Evolutionary conservation across 2,113 vertebrate genomes (phyloP).

Genomic region (Corythornis vintsioides): DNA sequence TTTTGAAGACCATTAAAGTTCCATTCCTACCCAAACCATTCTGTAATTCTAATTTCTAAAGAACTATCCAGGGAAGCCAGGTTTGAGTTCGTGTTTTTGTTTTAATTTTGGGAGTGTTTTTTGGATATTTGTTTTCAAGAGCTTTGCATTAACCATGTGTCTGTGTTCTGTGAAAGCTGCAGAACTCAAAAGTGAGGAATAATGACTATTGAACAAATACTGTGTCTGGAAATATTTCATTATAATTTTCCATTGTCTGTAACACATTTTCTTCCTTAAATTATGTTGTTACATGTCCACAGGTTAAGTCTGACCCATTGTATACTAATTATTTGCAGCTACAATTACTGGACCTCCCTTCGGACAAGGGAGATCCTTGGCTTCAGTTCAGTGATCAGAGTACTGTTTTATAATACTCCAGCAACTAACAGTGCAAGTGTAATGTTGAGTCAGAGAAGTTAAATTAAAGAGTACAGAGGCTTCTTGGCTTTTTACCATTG

Average conservation of each 20-base stretch:
- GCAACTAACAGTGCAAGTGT: background rate
- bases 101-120: no score
- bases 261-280: slow-evolving; percentile 24
- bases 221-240: background rate
- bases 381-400: background rate
- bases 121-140: background rate
- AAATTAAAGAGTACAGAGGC: background rate
- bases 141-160: background rate
- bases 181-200: background rate
- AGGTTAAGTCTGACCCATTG: background rate
- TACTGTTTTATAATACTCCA: slow-evolving; percentile 25
- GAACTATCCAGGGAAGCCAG: background rate
- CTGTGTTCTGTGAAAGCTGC: background rate
- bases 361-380: background rate
- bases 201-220: background rate
- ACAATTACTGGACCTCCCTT: background rate
- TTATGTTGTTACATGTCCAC: background rate
- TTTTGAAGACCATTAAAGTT: background rate
- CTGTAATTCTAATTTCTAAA: background rate
- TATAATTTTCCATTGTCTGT: background rate
- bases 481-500: background rate
- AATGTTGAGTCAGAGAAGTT: background rate
- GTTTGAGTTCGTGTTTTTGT: no score
- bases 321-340: slow-evolving; percentile 14
- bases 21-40: background rate